These are phyloP conservation scores for Dynastes hyllus DNA, from an alignment of 2,888 invertebrate species.

Conservation along the genomic window DNA sequence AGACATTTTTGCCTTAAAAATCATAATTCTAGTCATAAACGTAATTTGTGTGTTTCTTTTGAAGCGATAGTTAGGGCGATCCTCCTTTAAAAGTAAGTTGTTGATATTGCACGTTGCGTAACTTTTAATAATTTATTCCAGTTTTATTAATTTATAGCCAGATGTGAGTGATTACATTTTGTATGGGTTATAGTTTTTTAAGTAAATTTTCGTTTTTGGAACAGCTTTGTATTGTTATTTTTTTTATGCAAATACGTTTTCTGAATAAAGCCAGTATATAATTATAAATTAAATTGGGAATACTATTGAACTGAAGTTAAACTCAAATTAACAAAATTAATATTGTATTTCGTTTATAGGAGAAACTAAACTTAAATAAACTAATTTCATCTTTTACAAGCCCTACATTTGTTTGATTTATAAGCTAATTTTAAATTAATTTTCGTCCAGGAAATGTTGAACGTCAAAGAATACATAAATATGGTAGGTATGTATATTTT, in stretches of 20 bases:
- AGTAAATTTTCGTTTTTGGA: neutral
- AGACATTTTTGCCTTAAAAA: constrained; percentile 35
- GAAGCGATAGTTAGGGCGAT: constrained; percentile 11
- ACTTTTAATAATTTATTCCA: constrained; percentile 8
- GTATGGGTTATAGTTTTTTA: neutral
- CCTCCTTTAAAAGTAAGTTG: constrained; percentile 12
- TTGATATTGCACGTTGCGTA: constrained; percentile 33
- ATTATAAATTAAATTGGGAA: constrained; percentile 15
- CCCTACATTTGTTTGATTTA: constrained; percentile 1
- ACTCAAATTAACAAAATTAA: neutral
- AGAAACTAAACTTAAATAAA: neutral
- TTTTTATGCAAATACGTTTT: neutral
- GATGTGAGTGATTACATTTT: neutral
- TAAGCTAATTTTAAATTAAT: neutral
- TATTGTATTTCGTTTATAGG: constrained; percentile 18
- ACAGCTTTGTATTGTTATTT: neutral
- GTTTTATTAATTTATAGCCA: constrained; percentile 2
- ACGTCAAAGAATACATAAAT: too few relatives aligned
- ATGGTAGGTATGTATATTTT: too few relatives aligned
- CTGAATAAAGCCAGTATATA: neutral
- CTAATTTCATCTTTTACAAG: constrained; percentile 6
- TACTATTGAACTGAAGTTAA: constrained; percentile 6
- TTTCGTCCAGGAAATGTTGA: neutral
- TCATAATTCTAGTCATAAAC: constrained; percentile 42
- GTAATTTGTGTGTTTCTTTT: constrained; percentile 14